A percentile compares a stretch with the other conserved stretches of the same genome.
Conservation (phyloP, 2,888 invertebrate species). For the Panzeria rudis region DNA sequence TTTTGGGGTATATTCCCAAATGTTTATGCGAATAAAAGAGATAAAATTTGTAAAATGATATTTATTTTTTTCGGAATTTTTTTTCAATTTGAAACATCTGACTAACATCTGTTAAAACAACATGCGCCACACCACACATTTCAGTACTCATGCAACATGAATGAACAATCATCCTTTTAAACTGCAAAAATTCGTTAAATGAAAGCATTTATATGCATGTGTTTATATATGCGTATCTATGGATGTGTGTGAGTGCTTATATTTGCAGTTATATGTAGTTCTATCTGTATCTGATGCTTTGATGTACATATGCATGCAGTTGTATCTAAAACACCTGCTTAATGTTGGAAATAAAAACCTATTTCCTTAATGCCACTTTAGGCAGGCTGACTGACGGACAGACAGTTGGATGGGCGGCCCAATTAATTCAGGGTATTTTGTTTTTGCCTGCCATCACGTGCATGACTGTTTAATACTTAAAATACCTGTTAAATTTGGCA, state of each 20-base stretch:
- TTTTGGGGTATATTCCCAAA: conserved; percentile 36
- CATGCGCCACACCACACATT: not conserved
- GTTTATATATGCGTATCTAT: not conserved
- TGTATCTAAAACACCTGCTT: conserved; percentile 63
- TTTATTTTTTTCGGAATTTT: not conserved
- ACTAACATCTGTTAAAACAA: conserved; percentile 59
- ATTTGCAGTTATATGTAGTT: conserved; percentile 34
- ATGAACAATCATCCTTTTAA: conserved; percentile 48
- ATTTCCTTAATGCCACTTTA: conserved; percentile 40
- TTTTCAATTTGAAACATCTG: conserved; percentile 44
- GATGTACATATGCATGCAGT: not conserved
- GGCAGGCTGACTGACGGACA: conserved; percentile 5
- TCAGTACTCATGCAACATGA: conserved; percentile 18
- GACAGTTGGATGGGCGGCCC: not conserved
- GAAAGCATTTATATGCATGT: conserved; percentile 8
- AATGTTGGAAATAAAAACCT: conserved; percentile 53
- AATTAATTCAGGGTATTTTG: conserved; percentile 3
- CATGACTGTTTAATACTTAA: conserved; percentile 12
- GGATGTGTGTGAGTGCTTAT: not conserved
- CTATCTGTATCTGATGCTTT: not conserved
- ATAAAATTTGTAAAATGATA: conserved; percentile 44
- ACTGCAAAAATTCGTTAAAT: conserved; percentile 36
- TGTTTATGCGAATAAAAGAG: conserved; percentile 40
- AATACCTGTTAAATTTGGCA: conserved; percentile 7
- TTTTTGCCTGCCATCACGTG: conserved; percentile 4